Percentiles rank a stretch among this genome's conserved stretches.
phyloP scores from a whole-genome alignment of 1,140 invertebrate genomes.

The Neocloeon triangulifer region DNA sequence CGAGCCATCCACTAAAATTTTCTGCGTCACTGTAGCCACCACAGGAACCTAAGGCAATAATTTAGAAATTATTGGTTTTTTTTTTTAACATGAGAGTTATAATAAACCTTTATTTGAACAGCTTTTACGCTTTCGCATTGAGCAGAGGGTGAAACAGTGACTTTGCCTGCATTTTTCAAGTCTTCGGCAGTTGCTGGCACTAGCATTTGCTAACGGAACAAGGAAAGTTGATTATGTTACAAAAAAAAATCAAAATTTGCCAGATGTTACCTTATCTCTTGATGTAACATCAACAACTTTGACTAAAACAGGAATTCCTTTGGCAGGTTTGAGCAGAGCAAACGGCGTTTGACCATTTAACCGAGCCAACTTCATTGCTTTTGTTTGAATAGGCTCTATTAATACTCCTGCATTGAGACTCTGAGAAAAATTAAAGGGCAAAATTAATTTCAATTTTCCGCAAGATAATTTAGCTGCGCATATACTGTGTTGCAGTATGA shows the following conservation, averaged over 20 bases:
- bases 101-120: conserved; percentile 22
- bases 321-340: conserved; percentile 28
- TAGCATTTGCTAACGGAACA: conserved; percentile 15
- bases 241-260: conserved; percentile 5
- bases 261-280: conserved; percentile 22
- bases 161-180: conserved; percentile 20
- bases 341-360: conserved; percentile 26
- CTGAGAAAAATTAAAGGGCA: conserved; percentile 8
- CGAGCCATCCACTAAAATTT: conserved; percentile 18
- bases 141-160: conserved; percentile 15
- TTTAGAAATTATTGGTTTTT: not conserved
- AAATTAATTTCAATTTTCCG: conserved; percentile 2
- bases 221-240: not conserved
- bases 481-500: no score
- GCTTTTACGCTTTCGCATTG: conserved; percentile 17
- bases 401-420: conserved; percentile 17
- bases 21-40: conserved; percentile 24
- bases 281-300: conserved; percentile 23
- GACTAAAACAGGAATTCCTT: conserved; percentile 33
- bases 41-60: conserved; percentile 17
- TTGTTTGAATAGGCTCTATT: conserved; percentile 30
- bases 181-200: conserved; percentile 24
- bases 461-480: no score
- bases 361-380: conserved; percentile 28
- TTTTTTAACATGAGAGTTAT: conserved; percentile 2